phyloP scores from a whole-genome alignment of 2,888 invertebrate species.

The Clepsis dumicolana region DNA sequence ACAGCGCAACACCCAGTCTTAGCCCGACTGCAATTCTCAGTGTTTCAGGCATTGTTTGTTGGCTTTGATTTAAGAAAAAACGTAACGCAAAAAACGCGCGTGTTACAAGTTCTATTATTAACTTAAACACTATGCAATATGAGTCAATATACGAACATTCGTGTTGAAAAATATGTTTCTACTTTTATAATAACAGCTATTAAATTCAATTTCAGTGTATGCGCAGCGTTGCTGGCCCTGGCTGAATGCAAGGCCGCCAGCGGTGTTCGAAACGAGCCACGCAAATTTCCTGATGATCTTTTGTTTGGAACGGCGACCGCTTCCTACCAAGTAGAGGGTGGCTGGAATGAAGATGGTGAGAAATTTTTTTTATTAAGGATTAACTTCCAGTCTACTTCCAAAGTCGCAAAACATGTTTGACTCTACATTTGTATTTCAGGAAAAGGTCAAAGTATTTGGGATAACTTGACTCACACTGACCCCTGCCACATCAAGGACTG shows the following conservation, averaged over 20 bases:
- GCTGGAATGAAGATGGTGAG: conserved; percentile 79
- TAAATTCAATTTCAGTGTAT: conserved; percentile 18
- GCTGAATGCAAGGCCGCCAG: conserved; percentile 44
- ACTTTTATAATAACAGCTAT: neutral
- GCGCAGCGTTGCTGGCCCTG: conserved; percentile 33
- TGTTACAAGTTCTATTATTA: too few species aligned
- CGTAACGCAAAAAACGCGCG: too few species aligned
- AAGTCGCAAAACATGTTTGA: neutral
- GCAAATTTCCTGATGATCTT: conserved; percentile 61
- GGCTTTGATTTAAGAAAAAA: too few species aligned
- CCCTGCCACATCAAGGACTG: conserved; percentile 79
- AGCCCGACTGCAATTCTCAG: too few species aligned
- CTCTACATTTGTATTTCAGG: conserved; percentile 58
- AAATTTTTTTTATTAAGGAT: neutral
- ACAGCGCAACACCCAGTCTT: too few species aligned
- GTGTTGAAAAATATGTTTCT: neutral
- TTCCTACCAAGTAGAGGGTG: conserved; percentile 82
- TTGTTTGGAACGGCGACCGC: conserved; percentile 71
- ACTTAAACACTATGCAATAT: too few species aligned
- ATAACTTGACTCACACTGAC: conserved; percentile 78
- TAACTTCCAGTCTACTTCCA: neutral
- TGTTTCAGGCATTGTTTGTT: too few species aligned
- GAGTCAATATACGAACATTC: too few species aligned
- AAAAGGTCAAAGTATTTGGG: conserved; percentile 88
- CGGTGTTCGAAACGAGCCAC: conserved; percentile 47